A percentile compares a stretch with the other conserved stretches of the same genome.
Evolutionary conservation across 2,113 vertebrate species (phyloP).

Genomic region (Sinosuthora webbiana): DNA sequence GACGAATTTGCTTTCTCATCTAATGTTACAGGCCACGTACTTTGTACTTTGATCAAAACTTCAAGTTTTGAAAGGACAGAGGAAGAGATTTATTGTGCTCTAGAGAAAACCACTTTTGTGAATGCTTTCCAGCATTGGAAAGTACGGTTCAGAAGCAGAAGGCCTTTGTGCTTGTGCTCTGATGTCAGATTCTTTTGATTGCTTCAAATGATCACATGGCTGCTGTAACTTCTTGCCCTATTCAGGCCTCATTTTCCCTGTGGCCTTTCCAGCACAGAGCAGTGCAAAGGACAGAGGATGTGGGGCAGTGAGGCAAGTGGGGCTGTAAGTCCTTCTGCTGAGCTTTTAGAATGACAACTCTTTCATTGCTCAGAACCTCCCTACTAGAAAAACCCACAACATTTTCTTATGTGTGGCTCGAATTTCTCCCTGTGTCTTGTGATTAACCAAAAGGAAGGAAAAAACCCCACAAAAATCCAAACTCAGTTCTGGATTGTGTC

Average conservation of each 20-base stretch:
- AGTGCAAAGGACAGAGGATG: neutral
- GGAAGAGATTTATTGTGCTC: neutral
- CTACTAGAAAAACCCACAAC: fast-evolving
- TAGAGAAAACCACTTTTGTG: neutral
- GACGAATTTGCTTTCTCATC: neutral
- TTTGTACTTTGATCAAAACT: slow-evolving; percentile 1
- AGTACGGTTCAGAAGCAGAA: neutral
- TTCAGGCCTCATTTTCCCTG: neutral
- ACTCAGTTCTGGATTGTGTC: neutral
- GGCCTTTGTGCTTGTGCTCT: neutral
- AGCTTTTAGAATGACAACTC: neutral
- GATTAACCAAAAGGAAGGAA: neutral
- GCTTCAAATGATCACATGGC: neutral
- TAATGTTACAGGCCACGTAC: neutral
- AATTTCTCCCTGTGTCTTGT: neutral
- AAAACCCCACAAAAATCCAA: neutral
- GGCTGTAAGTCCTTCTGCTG: neutral
- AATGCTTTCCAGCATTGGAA: neutral
- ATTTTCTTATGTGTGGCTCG: neutral
- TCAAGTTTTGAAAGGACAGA: neutral
- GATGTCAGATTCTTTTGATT: neutral
- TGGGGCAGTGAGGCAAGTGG: neutral
- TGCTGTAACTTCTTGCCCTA: neutral
- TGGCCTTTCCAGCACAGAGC: neutral
- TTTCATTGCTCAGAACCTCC: neutral